phyloP scores from a whole-genome alignment of 1,140 invertebrate genomes.

The Hypsibius dujardini region DNA sequence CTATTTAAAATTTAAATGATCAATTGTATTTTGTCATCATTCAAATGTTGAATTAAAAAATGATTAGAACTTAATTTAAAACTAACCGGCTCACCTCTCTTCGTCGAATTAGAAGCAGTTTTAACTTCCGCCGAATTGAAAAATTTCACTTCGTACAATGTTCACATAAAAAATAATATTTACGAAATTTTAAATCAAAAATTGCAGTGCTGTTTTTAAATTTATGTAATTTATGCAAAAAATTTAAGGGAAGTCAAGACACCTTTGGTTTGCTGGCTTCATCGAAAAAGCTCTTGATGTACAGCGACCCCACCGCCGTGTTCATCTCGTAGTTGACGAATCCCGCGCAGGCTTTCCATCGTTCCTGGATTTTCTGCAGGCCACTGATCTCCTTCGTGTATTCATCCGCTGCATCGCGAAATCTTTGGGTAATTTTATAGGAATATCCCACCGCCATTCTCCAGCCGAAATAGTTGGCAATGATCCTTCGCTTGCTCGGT shows the following conservation, averaged over 20 bases:
- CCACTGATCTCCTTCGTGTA: neutral
- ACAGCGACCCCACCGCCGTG: conserved; percentile 64
- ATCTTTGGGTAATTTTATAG: neutral
- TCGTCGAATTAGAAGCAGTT: neutral
- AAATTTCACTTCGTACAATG: too few relatives aligned
- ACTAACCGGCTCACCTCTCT: too few relatives aligned
- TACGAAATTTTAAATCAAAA: too few relatives aligned
- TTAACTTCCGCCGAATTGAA: neutral
- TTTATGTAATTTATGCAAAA: conserved; percentile 17
- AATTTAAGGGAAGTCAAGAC: neutral
- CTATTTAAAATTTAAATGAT: too few relatives aligned
- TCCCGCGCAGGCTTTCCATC: conserved; percentile 63
- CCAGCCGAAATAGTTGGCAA: conserved; percentile 15
- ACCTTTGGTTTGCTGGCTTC: conserved; percentile 57
- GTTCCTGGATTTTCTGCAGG: conserved; percentile 40
- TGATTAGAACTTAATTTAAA: too few relatives aligned
- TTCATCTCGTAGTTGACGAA: conserved; percentile 65
- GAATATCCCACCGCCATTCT: neutral
- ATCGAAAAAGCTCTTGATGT: conserved; percentile 66
- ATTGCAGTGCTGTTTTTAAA: neutral
- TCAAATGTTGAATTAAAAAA: too few relatives aligned
- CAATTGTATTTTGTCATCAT: too few relatives aligned
- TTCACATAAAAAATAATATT: too few relatives aligned
- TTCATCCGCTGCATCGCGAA: neutral
- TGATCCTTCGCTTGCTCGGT: neutral